phyloP scores from a whole-genome alignment of 2,888 invertebrate species.

The Melieria crassipennis region DNA sequence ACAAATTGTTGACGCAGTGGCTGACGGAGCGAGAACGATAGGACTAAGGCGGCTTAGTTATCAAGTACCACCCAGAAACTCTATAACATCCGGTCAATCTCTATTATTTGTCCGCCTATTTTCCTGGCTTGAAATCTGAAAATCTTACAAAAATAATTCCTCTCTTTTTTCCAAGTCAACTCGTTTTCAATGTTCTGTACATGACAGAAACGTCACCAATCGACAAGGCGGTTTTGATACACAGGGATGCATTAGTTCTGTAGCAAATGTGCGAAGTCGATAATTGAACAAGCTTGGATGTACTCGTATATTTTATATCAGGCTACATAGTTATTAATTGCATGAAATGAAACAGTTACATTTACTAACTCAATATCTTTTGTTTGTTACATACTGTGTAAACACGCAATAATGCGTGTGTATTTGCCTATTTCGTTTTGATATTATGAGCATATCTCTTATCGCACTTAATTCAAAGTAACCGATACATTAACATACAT shows the following conservation, averaged over 20 bases:
- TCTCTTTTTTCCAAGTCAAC: conserved; percentile 33
- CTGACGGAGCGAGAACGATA: neutral
- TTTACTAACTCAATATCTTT: too few species aligned
- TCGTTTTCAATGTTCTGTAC: conserved; percentile 31
- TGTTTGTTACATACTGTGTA: too few species aligned
- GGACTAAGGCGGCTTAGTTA: neutral
- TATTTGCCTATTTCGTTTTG: too few species aligned
- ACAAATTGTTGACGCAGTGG: neutral
- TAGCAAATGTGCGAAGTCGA: neutral
- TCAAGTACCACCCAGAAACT: neutral
- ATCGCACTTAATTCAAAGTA: too few species aligned
- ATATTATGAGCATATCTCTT: too few species aligned
- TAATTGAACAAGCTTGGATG: neutral
- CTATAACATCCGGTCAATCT: neutral
- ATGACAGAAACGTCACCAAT: conserved; percentile 54
- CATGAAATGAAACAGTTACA: too few species aligned
- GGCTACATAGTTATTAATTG: too few species aligned
- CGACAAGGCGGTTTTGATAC: conserved; percentile 4
- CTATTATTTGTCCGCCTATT: neutral
- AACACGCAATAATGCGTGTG: too few species aligned
- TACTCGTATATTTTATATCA: too few species aligned
- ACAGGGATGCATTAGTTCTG: neutral
- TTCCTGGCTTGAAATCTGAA: neutral
- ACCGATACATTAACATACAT: too few species aligned
- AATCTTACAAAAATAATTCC: neutral